Base-by-base conservation (phyloP, 2,888 invertebrate genomes). In the Eupithecia exiguata region DNA sequence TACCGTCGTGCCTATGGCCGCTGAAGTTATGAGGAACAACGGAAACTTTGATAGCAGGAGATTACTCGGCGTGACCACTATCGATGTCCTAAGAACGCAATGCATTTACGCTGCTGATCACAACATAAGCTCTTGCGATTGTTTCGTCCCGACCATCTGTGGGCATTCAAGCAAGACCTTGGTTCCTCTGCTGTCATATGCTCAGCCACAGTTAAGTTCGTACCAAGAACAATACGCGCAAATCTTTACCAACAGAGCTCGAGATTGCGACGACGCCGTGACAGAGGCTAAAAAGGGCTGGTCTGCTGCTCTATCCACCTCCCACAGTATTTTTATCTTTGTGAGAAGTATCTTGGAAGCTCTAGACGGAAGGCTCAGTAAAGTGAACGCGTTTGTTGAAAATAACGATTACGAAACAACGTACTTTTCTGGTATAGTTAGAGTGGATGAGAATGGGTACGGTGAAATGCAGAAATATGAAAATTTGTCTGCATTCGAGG, bases 121-220 rank as follows among this genome's bases (percentile, higher is more conserved):
- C 86, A 95, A 95, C 1, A 80, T 97, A 61, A 95, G 96, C 79
- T 96, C 97, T 0, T 92, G 95, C 77, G 93, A 95, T 77, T 96
- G 97, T 16, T 89, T 93, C 78, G 96, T 97, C 12, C 98, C 98
- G 0, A 96, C 98, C 0, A 93, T 96, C 69, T 97, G 98, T 46
- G 98, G 98, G 0, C 96, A 97, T 87, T 96, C 96, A 30, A 95
- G 96, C 18, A 95, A 95, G 77, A 97, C 97, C 1, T 96, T 96
- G 78, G 95, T 98, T 35, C 98, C 98, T 0, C 91, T 98, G 25
- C 94, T 97, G 74, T 97, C 97, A 1, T 96, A 96, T 84, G 95
- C 96, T 6, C 95, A 92, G 74, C 97, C 97, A 0, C 80, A 87
- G 10, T 89, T 93, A 58, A 84, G 91, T 18, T 94, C 89, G 78